Percentiles rank a stretch among this genome's conserved stretches.
phyloP scores from a whole-genome alignment of 2,888 invertebrate genomes.

The Venusia cambrica region DNA sequence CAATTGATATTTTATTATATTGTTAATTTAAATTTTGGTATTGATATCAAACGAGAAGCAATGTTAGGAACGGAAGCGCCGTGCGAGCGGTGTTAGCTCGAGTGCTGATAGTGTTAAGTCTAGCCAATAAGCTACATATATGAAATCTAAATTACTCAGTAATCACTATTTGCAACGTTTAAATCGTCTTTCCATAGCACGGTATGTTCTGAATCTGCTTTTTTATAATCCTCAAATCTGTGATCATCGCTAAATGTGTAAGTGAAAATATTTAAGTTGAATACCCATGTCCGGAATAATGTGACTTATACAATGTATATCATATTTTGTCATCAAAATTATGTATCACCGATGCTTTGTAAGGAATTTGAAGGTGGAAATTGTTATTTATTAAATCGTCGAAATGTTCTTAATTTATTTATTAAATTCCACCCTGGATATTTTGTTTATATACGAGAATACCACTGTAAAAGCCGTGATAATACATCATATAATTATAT shows the following conservation, averaged over 20 bases:
- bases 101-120: conserved; percentile 75
- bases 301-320: conserved; percentile 44
- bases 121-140: conserved; percentile 75
- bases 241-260: conserved; percentile 78
- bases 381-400: conserved; percentile 78
- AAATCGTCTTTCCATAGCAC: conserved; percentile 76
- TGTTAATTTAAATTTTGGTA: conserved; percentile 78
- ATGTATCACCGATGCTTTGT: conserved; percentile 61
- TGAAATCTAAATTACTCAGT: conserved; percentile 78
- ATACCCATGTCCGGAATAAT: conserved; percentile 55
- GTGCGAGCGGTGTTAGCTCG: conserved; percentile 61
- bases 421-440: conserved; percentile 75
- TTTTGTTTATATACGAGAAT: conserved; percentile 77
- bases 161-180: conserved; percentile 78
- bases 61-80: conserved; percentile 67
- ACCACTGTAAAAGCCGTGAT: conserved; percentile 81
- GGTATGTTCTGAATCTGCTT: conserved; percentile 78
- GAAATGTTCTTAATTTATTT: conserved; percentile 77
- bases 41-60: conserved; percentile 77
- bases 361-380: conserved; percentile 66
- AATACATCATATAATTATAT: conserved; percentile 79
- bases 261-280: conserved; percentile 72
- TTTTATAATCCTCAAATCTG: conserved; percentile 79
- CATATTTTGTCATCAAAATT: conserved; percentile 57
- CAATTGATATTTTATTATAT: conserved; percentile 80